Evolutionary conservation across 2,888 invertebrate genomes (phyloP).

Genomic region (Molanna angustata): DNA sequence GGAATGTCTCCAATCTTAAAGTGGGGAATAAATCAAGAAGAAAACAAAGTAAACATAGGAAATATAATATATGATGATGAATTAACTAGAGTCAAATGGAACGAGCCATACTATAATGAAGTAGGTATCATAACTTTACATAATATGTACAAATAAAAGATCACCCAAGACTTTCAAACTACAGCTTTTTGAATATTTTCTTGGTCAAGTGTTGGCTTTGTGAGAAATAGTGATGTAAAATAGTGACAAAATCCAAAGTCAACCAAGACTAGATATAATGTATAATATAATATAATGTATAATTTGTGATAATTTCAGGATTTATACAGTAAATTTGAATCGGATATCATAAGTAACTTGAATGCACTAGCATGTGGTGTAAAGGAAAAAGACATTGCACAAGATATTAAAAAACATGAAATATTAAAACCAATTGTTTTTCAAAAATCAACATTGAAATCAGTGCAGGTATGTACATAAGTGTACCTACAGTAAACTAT

Average conservation of each 20-base stretch:
- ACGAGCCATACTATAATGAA: constrained; percentile 40
- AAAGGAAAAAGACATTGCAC: constrained; percentile 40
- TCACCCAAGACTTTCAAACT: too few species aligned
- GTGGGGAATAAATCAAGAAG: constrained; percentile 40
- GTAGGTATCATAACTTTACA: too few species aligned
- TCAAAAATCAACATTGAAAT: constrained; percentile 39
- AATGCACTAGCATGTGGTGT: constrained; percentile 43
- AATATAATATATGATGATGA: too few species aligned
- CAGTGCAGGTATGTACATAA: constrained; percentile 43
- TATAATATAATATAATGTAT: too few species aligned
- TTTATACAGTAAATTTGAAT: constrained; percentile 48
- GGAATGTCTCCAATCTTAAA: constrained; percentile 51
- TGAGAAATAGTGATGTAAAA: too few species aligned
- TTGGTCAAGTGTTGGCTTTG: too few species aligned
- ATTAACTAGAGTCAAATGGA: constrained; percentile 19
- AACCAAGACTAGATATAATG: too few species aligned
- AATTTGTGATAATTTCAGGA: constrained; percentile 38
- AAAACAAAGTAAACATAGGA: constrained; percentile 25
- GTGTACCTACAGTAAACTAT: too few species aligned
- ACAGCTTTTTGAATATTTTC: too few species aligned
- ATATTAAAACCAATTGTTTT: constrained; percentile 39
- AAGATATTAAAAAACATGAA: constrained; percentile 39
- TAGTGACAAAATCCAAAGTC: too few species aligned
- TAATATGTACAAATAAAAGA: too few species aligned
- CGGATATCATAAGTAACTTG: constrained; percentile 47